A percentile compares a stretch with the other conserved stretches of the same genome.
Evolutionary conservation across 2,797 vertebrate genomes (phyloP).

Genomic region (Sylvilagus floridanus): DNA sequence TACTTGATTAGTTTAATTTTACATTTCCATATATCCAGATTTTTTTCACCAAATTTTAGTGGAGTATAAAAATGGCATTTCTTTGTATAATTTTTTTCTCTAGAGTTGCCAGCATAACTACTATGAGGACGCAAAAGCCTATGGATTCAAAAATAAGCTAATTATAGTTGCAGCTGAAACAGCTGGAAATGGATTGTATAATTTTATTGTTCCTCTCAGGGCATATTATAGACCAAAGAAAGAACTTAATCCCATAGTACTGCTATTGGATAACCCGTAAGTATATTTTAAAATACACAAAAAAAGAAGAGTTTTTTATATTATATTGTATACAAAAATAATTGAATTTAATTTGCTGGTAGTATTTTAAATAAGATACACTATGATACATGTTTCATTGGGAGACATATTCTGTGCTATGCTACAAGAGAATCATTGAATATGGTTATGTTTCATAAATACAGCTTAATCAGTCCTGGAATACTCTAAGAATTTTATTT

Average conservation of each 20-base stretch:
- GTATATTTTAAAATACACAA: constrained; percentile 78
- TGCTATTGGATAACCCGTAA: constrained; percentile 97
- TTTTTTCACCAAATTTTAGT: constrained; percentile 28
- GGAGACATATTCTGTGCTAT: not conserved
- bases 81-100: constrained; percentile 83
- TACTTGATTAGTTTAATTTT: constrained; percentile 28
- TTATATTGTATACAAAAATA: constrained; percentile 42
- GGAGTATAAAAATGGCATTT: constrained; percentile 58
- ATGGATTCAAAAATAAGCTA: constrained; percentile 98
- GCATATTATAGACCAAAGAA: constrained; percentile 98
- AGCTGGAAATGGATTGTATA: constrained; percentile 98
- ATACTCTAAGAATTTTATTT: constrained; percentile 43
- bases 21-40: not conserved
- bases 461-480: not conserved
- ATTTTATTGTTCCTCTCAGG: constrained; percentile 97
- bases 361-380: constrained; percentile 82
- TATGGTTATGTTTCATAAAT: constrained; percentile 9
- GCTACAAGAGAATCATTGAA: not conserved
- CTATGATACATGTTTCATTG: constrained; percentile 76
- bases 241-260: constrained; percentile 97
- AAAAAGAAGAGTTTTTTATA: constrained; percentile 54
- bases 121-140: constrained; percentile 97
- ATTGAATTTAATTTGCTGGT: constrained; percentile 45
- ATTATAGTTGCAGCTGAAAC: constrained; percentile 99
- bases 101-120: constrained; percentile 97